Evolutionary conservation across 2,113 vertebrate genomes (phyloP).

Genomic region (Leptobrachium ailaonicum): DNA sequence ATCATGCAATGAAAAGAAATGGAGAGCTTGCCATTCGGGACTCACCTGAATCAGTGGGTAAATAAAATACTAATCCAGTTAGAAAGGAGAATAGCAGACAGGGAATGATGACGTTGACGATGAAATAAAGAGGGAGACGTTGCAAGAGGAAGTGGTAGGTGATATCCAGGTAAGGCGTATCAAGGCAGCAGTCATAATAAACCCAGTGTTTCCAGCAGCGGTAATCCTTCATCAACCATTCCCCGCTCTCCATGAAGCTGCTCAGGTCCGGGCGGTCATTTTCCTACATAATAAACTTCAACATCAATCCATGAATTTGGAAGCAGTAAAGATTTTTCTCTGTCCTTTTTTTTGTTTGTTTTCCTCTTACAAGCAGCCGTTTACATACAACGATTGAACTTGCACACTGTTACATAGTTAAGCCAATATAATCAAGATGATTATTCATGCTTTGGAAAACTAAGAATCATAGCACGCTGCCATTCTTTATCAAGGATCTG

Average conservation of each 20-base stretch:
- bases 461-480: too few species aligned
- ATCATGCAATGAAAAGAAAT: too few species aligned
- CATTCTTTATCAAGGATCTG: too few species aligned
- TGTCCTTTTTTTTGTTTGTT: too few species aligned
- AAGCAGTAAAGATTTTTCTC: too few species aligned
- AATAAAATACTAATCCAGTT: constrained; percentile 93
- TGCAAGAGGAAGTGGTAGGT: constrained; percentile 97
- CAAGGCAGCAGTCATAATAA: constrained; percentile 84
- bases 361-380: too few species aligned
- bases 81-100: constrained; percentile 96
- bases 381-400: too few species aligned
- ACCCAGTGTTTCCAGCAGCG: constrained; percentile 92
- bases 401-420: too few species aligned
- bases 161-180: constrained; percentile 91
- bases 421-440: too few species aligned
- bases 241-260: constrained; percentile 96
- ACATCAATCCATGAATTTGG: too few species aligned
- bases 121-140: constrained; percentile 95
- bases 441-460: too few species aligned
- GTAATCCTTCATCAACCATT: constrained; percentile 94
- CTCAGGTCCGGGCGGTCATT: constrained; percentile 86
- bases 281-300: constrained; percentile 69
- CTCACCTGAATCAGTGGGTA: constrained; percentile 93
- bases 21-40: too few species aligned
- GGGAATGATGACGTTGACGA: constrained; percentile 96